phyloP scores from a whole-genome alignment of 2,113 vertebrate species.

The Octodon degus region DNA sequence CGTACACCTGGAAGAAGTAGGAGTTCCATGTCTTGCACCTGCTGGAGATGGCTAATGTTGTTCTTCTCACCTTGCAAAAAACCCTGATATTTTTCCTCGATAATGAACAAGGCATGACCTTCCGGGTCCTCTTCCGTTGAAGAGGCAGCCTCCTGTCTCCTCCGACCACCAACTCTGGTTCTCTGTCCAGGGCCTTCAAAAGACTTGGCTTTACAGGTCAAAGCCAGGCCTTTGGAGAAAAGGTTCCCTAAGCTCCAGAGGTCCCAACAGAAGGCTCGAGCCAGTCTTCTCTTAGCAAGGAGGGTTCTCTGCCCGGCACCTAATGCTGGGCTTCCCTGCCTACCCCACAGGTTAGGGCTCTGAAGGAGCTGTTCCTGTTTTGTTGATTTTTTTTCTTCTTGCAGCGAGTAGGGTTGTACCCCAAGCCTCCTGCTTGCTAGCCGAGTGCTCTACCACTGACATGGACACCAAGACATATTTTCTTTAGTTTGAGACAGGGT shows the following conservation, averaged over 20 bases:
- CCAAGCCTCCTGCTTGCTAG: not conserved
- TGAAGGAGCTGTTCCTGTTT: not conserved
- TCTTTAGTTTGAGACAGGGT: not conserved
- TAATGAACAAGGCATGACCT: no score
- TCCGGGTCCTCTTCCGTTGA: rapidly evolving
- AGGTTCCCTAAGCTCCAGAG: rapidly evolving
- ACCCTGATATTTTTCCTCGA: no score
- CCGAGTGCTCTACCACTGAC: not conserved
- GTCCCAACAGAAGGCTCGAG: rapidly evolving
- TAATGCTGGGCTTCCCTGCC: no score
- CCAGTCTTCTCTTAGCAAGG: rapidly evolving
- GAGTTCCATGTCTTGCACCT: no score
- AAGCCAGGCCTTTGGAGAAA: not conserved
- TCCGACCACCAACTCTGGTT: no score
- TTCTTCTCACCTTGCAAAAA: not conserved
- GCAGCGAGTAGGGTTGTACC: not conserved
- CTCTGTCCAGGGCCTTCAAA: rapidly evolving
- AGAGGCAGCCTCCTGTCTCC: no score
- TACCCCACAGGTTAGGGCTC: rapidly evolving
- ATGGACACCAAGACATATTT: not conserved
- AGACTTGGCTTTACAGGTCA: not conserved
- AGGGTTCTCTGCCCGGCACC: rapidly evolving
- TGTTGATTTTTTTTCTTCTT: not conserved
- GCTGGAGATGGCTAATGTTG: rapidly evolving
- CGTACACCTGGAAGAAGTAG: no score